Percentiles rank a stretch among this genome's conserved stretches.
phyloP scores from a whole-genome alignment of 2,797 vertebrate species.

The Rhynchotus rufescens region DNA sequence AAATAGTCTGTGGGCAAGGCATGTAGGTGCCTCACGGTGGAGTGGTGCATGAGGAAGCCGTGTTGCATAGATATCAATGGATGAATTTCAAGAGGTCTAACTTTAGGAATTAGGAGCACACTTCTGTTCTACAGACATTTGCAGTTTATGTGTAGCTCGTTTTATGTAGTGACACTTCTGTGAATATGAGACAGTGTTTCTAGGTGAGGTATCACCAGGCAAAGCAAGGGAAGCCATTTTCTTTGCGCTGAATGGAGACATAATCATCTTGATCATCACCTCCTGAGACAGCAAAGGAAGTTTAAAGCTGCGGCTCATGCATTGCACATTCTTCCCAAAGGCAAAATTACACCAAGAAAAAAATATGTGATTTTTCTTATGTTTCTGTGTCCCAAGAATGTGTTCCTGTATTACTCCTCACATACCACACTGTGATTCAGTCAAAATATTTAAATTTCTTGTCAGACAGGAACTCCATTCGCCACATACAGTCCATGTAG shows the following conservation, averaged over 20 bases:
- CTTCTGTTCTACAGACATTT: not conserved
- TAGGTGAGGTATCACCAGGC: not conserved
- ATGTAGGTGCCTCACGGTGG: not conserved
- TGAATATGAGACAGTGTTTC: not conserved
- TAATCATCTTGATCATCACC: not conserved
- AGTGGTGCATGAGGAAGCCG: not conserved
- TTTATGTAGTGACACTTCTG: not conserved
- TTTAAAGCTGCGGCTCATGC: not conserved
- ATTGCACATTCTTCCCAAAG: not conserved
- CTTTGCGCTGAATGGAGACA: not conserved
- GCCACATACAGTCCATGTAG: not conserved
- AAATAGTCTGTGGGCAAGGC: not conserved
- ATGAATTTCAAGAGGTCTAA: not conserved
- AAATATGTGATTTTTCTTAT: no score
- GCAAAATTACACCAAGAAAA: not conserved
- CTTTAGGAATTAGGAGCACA: not conserved
- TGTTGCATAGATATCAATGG: not conserved
- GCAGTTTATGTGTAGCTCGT: fast-evolving
- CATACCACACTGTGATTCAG: not conserved
- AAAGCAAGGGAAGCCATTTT: not conserved
- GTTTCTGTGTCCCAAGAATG: not conserved
- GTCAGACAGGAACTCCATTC: not conserved
- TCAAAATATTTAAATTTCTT: not conserved
- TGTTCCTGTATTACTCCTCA: not conserved
- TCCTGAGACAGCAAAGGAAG: not conserved